Conservation (phyloP, 2,797 vertebrate species). For the Myiotriccus ornatus region DNA sequence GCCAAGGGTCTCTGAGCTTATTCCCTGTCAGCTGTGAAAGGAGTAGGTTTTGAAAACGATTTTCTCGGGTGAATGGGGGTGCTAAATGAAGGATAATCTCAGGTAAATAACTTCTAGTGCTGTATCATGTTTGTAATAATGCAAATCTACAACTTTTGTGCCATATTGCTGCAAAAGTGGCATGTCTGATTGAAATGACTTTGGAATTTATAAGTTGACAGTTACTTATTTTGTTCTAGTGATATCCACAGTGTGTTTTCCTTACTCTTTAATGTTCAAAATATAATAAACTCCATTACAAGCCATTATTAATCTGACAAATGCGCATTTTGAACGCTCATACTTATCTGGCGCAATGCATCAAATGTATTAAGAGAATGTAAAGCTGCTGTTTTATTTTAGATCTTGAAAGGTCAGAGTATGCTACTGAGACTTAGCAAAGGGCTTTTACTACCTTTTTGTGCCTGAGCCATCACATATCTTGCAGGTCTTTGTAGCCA, state of each 20-base stretch:
- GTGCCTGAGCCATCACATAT: background rate
- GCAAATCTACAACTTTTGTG: background rate
- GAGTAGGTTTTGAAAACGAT: background rate
- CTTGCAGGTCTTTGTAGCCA: background rate
- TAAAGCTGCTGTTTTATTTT: background rate
- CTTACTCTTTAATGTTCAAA: background rate
- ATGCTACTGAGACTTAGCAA: background rate
- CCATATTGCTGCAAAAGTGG: background rate
- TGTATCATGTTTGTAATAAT: background rate
- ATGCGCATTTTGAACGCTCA: accelerated
- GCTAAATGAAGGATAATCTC: background rate
- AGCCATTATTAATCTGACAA: background rate
- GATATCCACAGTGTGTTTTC: background rate
- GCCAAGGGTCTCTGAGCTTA: background rate
- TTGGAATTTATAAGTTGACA: background rate
- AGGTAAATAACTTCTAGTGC: background rate
- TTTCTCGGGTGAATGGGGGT: background rate
- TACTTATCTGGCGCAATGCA: background rate
- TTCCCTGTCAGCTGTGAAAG: background rate
- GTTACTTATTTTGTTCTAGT: background rate
- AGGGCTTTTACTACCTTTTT: background rate
- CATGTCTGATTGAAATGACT: background rate
- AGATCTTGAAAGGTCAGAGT: background rate
- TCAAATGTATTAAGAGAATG: background rate
- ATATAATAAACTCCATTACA: background rate